Evolutionary conservation across 2,113 vertebrate species (phyloP).

Genomic region (Otocyon megalotis): DNA sequence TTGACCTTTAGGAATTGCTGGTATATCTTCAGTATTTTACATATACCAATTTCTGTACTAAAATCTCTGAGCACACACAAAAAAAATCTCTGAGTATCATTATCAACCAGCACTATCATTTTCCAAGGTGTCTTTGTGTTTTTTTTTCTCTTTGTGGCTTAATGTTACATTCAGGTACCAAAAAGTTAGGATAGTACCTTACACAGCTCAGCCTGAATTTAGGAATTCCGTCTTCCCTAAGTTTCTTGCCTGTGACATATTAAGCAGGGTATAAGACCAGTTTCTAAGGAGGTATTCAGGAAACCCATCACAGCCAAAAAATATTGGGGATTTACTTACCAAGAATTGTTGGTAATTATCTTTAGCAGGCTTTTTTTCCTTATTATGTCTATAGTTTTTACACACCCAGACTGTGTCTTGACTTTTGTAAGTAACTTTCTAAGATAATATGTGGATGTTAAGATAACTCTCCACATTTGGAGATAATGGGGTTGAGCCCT

Average conservation of each 20-base stretch:
- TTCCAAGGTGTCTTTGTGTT: background rate
- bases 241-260: background rate
- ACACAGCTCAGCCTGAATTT: background rate
- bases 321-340: background rate
- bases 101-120: background rate
- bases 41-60: background rate
- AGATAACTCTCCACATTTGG: background rate
- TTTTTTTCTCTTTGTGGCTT: background rate
- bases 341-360: background rate
- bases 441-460: background rate
- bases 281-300: background rate
- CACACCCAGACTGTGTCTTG: background rate
- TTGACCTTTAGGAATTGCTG: slow-evolving; percentile 35
- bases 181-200: slow-evolving; percentile 12
- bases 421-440: slow-evolving; percentile 14
- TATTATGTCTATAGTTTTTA: background rate
- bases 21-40: background rate
- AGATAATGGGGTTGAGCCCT: background rate
- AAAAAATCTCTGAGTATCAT: background rate
- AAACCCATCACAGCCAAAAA: background rate
- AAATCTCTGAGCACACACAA: background rate
- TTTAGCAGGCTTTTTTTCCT: background rate
- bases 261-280: background rate
- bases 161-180: background rate
- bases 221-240: background rate